Evolutionary conservation across 2,888 invertebrate species (phyloP).

Genomic region (Tetrapedia diversipes): DNA sequence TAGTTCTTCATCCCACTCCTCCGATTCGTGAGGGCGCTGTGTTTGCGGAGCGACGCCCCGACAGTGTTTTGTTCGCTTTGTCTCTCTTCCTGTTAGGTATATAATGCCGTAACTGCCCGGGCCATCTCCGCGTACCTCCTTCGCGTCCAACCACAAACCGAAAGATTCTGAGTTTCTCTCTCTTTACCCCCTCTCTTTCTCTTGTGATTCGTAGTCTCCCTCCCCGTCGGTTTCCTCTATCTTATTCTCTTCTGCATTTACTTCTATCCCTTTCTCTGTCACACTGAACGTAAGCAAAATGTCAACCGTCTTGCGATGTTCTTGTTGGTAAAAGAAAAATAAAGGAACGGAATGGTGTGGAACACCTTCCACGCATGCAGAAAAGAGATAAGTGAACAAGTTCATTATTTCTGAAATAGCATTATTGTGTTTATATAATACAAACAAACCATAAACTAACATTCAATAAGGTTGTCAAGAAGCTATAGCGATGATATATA

Average conservation of each 20-base stretch:
- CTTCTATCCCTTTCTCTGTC: not conserved
- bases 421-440: too few species aligned
- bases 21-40: conserved; percentile 52
- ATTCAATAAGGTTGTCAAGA: too few species aligned
- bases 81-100: conserved; percentile 80
- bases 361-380: conserved; percentile 31
- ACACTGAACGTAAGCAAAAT: conserved; percentile 32
- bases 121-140: conserved; percentile 62
- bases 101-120: conserved; percentile 68
- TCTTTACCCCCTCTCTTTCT: not conserved
- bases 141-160: conserved; percentile 57
- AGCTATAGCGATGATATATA: too few species aligned
- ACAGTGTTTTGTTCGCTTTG: conserved; percentile 81
- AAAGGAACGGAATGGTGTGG: conserved; percentile 4
- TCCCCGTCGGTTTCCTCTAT: too few species aligned
- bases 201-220: conserved; percentile 1
- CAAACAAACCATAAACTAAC: too few species aligned
- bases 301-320: conserved; percentile 49
- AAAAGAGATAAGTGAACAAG: conserved; percentile 18
- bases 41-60: conserved; percentile 80
- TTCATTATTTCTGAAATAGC: too few species aligned
- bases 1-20: conserved; percentile 65
- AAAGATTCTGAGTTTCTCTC: conserved; percentile 33
- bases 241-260: not conserved
- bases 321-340: conserved; percentile 38